A percentile compares a stretch with the other conserved stretches of the same genome.
Conservation (phyloP, 2,113 vertebrate genomes). For the Colinus virginianus region DNA sequence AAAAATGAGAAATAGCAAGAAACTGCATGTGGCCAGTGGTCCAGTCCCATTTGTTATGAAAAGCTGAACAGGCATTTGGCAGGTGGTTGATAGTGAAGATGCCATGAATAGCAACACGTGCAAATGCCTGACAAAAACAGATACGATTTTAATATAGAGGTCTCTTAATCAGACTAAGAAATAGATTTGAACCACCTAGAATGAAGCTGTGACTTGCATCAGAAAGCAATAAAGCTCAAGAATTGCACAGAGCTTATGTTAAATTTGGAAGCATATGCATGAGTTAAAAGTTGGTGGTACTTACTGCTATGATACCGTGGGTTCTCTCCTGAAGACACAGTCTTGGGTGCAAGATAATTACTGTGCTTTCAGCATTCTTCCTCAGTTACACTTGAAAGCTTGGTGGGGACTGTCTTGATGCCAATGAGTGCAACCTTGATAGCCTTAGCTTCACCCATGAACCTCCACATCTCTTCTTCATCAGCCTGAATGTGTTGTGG, state of each 20-base stretch:
- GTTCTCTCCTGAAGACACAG: not conserved
- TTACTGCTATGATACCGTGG: not conserved
- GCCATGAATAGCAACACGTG: not conserved
- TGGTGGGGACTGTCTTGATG: accelerated
- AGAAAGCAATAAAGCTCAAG: not conserved
- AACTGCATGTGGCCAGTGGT: not conserved
- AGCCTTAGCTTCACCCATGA: not conserved
- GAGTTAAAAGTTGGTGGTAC: not conserved
- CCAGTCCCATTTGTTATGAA: too few species aligned
- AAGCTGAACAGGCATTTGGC: not conserved
- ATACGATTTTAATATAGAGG: not conserved
- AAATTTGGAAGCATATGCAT: not conserved
- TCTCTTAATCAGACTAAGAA: not conserved
- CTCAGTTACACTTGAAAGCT: not conserved
- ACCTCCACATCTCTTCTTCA: not conserved
- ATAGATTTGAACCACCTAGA: not conserved
- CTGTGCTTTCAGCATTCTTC: not conserved
- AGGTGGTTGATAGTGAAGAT: accelerated
- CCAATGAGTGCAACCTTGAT: not conserved
- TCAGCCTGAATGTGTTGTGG: not conserved
- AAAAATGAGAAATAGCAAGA: not conserved
- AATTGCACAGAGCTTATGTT: too few species aligned
- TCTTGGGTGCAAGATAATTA: not conserved
- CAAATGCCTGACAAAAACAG: not conserved
- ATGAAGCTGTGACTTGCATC: not conserved